These are phyloP conservation scores for Leptinotarsa tumamoca DNA, from an alignment of 2,888 invertebrate genomes.

Conservation along the genomic window DNA sequence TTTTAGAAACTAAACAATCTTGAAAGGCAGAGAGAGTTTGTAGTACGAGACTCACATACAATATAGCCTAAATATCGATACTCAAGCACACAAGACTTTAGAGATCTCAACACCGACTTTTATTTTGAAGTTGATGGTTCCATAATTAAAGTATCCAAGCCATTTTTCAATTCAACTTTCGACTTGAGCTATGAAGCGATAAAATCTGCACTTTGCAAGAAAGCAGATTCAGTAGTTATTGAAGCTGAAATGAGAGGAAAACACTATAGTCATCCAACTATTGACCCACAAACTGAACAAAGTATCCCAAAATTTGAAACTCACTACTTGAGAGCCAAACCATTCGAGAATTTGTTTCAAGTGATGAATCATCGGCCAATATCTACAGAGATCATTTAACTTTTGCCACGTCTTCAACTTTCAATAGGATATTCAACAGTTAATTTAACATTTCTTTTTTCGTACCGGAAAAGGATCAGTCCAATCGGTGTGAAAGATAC, in stretches of 20 bases:
- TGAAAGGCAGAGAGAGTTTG: constrained; percentile 24
- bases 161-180: constrained; percentile 32
- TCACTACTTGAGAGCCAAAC: constrained; percentile 22
- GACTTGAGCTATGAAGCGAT: constrained; percentile 22
- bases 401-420: constrained; percentile 13
- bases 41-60: constrained; percentile 11
- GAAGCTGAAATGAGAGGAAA: constrained; percentile 30
- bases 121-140: constrained; percentile 30
- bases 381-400: constrained; percentile 6
- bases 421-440: constrained; percentile 16
- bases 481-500: constrained; percentile 3
- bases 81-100: constrained; percentile 21
- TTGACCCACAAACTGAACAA: constrained; percentile 24
- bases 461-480: constrained; percentile 8
- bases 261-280: constrained; percentile 33
- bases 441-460: constrained; percentile 15
- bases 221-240: constrained; percentile 9
- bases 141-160: constrained; percentile 34
- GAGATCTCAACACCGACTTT: constrained; percentile 27
- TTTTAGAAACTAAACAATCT: constrained; percentile 27
- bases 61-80: constrained; percentile 24
- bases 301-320: constrained; percentile 21
- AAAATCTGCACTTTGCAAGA: constrained; percentile 15
- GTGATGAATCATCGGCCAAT: constrained; percentile 17
- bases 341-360: constrained; percentile 1